Conservation (phyloP, 2,797 vertebrate species). For the Buphagus erythrorhynchus region DNA sequence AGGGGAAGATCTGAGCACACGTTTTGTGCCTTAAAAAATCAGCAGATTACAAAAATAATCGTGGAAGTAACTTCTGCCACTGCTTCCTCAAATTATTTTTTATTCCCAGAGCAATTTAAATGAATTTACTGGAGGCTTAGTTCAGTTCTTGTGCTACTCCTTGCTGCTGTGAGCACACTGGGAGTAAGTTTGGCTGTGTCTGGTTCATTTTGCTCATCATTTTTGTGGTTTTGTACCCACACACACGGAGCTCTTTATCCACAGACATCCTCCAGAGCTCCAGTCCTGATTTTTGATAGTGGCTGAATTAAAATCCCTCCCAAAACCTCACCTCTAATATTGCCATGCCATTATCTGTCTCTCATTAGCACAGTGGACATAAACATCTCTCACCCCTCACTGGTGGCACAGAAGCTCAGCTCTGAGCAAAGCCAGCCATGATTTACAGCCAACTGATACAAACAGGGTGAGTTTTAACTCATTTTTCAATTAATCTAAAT, state of each 20-base stretch:
- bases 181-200: fast-evolving
- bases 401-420: neutral
- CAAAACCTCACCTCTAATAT: neutral
- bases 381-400: neutral
- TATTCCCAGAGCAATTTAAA: neutral
- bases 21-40: neutral
- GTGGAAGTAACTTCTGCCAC: neutral
- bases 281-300: neutral
- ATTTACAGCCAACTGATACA: fast-evolving
- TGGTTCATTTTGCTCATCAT: fast-evolving
- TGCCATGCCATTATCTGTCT: neutral
- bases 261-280: neutral
- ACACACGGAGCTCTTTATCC: fast-evolving
- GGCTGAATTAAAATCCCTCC: neutral
- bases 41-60: neutral
- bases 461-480: neutral
- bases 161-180: neutral
- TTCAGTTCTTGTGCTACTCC: neutral
- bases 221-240: neutral
- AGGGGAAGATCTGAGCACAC: fast-evolving
- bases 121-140: neutral
- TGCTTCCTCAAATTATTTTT: fast-evolving
- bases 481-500: neutral
- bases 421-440: fast-evolving
- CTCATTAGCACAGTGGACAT: neutral